These are phyloP conservation scores for Adrianichthys oophorus DNA, from an alignment of 2,797 vertebrate genomes.

Conservation along the genomic window DNA sequence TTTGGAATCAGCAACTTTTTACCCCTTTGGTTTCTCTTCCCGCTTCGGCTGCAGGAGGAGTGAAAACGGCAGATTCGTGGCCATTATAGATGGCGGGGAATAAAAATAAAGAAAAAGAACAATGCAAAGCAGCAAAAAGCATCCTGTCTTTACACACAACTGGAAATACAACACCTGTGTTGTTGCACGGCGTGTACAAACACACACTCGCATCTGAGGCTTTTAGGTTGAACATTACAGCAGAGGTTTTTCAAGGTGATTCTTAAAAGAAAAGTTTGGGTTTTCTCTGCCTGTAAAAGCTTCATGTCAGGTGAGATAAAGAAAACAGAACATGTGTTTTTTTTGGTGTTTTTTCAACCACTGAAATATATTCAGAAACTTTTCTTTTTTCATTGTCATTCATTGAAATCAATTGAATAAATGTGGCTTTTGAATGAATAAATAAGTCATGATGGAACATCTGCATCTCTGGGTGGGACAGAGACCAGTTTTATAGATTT, in stretches of 20 bases:
- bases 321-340: no score
- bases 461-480: no score
- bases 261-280: not conserved
- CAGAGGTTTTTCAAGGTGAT: conserved; percentile 1
- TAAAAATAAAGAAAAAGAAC: conserved; percentile 1
- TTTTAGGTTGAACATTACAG: conserved; percentile 14
- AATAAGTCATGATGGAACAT: not conserved
- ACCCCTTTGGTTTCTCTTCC: conserved; percentile 64
- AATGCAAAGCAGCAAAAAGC: conserved; percentile 37
- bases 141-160: conserved; percentile 28
- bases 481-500: no score
- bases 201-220: conserved; percentile 24
- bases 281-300: no score
- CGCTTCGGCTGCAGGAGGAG: conserved; percentile 34
- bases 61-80: conserved; percentile 56
- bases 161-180: conserved; percentile 24
- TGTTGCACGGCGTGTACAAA: conserved; percentile 31
- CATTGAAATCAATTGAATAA: not conserved
- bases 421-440: not conserved
- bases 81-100: conserved; percentile 45
- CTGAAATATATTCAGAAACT: no score
- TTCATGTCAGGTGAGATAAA: no score
- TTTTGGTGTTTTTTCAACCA: no score
- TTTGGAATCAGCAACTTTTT: conserved; percentile 47
- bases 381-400: not conserved